Conservation (phyloP, 2,113 vertebrate species). For the Nansenia antarctica region DNA sequence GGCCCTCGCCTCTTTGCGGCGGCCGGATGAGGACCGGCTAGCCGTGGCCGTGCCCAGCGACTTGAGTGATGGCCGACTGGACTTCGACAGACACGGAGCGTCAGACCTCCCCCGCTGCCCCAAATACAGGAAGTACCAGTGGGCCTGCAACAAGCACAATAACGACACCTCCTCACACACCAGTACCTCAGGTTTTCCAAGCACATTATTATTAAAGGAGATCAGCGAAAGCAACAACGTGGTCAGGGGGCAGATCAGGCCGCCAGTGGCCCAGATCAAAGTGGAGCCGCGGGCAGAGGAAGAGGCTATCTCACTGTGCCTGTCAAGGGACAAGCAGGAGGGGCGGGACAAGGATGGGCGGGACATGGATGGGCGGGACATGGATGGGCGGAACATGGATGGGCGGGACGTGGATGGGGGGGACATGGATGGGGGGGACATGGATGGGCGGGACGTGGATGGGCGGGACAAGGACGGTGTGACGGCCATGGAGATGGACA, state of each 20-base stretch:
- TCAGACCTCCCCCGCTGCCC: conserved; percentile 88
- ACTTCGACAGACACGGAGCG: conserved; percentile 82
- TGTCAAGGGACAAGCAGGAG: conserved; percentile 90
- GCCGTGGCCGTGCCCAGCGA: conserved; percentile 71
- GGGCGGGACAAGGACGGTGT: conserved; percentile 81
- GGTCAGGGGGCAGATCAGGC: conserved; percentile 76
- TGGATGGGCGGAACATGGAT: too few species aligned
- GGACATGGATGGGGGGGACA: too few species aligned
- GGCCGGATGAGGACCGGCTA: conserved; percentile 76
- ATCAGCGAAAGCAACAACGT: conserved; percentile 41
- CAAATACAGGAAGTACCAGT: conserved; percentile 98
- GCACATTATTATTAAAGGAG: conserved; percentile 85
- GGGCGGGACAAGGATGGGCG: conserved; percentile 79
- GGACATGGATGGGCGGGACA: too few species aligned
- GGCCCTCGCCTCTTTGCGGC: conserved; percentile 75
- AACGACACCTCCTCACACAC: conserved; percentile 91
- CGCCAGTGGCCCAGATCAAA: conserved; percentile 88
- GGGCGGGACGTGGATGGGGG: too few species aligned
- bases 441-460: too few species aligned
- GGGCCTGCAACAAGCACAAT: conserved; percentile 97
- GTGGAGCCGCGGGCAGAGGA: conserved; percentile 87
- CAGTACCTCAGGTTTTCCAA: conserved; percentile 99
- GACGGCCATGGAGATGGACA: conserved; percentile 88
- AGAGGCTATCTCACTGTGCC: conserved; percentile 87
- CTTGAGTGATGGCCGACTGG: conserved; percentile 77